A percentile compares a stretch with the other conserved stretches of the same genome.
Conservation (phyloP, 2,888 invertebrate species). For the Napeogenes inachia region DNA sequence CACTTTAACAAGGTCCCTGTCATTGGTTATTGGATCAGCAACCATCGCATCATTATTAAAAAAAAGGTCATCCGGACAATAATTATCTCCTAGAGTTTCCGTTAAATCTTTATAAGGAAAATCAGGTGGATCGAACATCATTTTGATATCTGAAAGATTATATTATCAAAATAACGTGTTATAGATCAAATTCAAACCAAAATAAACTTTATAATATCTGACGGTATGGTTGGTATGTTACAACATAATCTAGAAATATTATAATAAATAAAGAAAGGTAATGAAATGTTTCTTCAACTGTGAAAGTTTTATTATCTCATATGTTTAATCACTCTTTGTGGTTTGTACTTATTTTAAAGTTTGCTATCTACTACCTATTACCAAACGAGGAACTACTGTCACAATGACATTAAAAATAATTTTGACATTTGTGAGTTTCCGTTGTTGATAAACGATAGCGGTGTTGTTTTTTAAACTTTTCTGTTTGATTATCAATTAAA, state of each 20-base stretch:
- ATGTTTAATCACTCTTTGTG: slow-evolving; percentile 13
- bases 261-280: no score
- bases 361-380: neutral
- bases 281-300: no score
- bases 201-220: no score
- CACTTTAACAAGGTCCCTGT: slow-evolving; percentile 38
- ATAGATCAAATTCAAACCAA: no score
- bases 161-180: neutral
- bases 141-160: slow-evolving; percentile 36
- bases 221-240: no score
- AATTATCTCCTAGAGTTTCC: slow-evolving; percentile 50
- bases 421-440: slow-evolving; percentile 18
- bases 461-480: slow-evolving; percentile 16
- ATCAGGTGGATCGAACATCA: slow-evolving; percentile 74
- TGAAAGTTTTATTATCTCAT: neutral
- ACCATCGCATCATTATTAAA: slow-evolving; percentile 41
- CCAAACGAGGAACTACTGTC: slow-evolving; percentile 5
- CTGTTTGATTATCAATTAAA: slow-evolving; percentile 28
- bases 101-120: slow-evolving; percentile 64
- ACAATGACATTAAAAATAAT: slow-evolving; percentile 20
- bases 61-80: slow-evolving; percentile 55
- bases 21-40: slow-evolving; percentile 25
- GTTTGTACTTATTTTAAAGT: slow-evolving; percentile 1
- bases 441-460: slow-evolving; percentile 30
- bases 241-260: no score